Conservation (phyloP, 64 coral and sea anemone species). For the Montipora efflorescens region DNA sequence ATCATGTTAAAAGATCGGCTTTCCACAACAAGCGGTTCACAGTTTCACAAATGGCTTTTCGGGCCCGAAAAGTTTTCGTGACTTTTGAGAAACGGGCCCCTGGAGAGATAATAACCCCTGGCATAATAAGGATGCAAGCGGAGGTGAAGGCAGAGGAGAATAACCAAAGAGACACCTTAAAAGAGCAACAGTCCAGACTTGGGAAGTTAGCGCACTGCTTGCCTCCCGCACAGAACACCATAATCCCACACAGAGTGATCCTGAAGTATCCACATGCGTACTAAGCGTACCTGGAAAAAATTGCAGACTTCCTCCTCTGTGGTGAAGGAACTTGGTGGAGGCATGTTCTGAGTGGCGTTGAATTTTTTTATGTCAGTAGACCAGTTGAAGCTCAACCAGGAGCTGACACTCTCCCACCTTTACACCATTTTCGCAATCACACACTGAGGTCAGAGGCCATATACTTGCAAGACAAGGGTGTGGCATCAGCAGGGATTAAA, state of each 20-base stretch:
- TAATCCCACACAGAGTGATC: conserved; percentile 18
- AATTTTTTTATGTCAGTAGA: conserved; percentile 29
- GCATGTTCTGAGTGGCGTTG: conserved; percentile 24
- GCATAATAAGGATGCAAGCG: conserved; percentile 10
- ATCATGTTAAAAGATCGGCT: conserved; percentile 9
- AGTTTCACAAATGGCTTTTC: too few relatives aligned
- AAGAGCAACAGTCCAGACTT: conserved; percentile 6
- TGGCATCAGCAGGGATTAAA: background rate
- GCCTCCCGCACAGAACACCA: conserved; percentile 29
- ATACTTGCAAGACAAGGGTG: background rate
- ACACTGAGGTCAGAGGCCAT: conserved; percentile 24
- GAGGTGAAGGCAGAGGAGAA: conserved; percentile 25
- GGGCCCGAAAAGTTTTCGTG: too few relatives aligned
- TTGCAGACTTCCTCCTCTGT: too few relatives aligned
- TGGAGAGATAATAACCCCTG: too few relatives aligned
- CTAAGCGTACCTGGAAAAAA: too few relatives aligned
- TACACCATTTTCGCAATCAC: conserved; percentile 56
- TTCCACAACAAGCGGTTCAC: too few relatives aligned
- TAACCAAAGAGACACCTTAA: background rate
- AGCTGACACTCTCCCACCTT: conserved; percentile 21
- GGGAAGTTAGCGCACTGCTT: conserved; percentile 2
- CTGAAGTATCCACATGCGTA: background rate
- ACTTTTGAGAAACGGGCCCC: too few relatives aligned
- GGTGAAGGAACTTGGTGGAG: too few relatives aligned
- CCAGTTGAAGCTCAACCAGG: conserved; percentile 2